Base-by-base conservation (phyloP, 2,888 invertebrate genomes). In the Atherix ibis region DNA sequence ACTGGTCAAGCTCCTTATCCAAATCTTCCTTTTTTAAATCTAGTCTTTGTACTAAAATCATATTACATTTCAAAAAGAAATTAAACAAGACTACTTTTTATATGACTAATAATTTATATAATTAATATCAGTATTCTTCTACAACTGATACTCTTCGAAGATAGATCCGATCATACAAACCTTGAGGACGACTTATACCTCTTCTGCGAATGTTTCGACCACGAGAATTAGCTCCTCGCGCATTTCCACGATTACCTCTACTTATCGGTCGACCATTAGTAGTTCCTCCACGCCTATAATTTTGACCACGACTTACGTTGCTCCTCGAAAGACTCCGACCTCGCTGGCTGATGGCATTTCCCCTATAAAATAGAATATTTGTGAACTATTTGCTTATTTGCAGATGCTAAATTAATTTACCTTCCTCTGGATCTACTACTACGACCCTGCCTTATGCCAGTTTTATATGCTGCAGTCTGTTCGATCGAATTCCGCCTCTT, bases 1-100 rank as follows among this genome's bases (percentile, higher is more conserved):
- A 79, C 36, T 70, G 68, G 44, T 79, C 79, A 19, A 79, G 52
- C 46, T 80, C 73, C n/a, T 65, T 65, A 46, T 79, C 79, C 34
- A 79, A 52, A 48, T 75, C 68, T 43, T 77, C 76, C 36, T 66
- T 70, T 2, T 68, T 67, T 0, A 58, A 55, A 1, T 31, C 43
- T 22, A 25, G 34, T 36, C 33, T 43, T 22, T 36, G 35, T 24
- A 32, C 32, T 35, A 25, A 26, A 35, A 30, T 4, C 5, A 35
- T 10, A 24, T 25, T 10, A 14, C 9, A 30, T n/a, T n/a, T n/a
- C n/a, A n/a, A n/a, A n/a, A n/a, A n/a, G n/a, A n/a, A n/a, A n/a
- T n/a, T n/a, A n/a, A n/a, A n/a, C n/a, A n/a, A n/a, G n/a, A n/a
- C n/a, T n/a, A n/a, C n/a, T n/a, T n/a, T n/a, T n/a, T n/a, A n/a